phyloP scores from a whole-genome alignment of 2,113 vertebrate species.

The Cathartes aura region DNA sequence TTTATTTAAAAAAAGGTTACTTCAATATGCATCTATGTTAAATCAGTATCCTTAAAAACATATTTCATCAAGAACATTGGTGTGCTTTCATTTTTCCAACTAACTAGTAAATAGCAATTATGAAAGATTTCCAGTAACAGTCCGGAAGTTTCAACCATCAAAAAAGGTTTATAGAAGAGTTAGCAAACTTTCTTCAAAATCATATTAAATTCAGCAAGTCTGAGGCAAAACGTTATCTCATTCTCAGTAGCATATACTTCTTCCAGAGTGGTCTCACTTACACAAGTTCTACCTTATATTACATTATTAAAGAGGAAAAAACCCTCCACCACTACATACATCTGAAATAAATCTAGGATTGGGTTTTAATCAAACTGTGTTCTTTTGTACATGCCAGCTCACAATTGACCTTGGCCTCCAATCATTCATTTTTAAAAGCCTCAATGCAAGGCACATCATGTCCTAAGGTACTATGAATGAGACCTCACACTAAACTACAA shows the following conservation, averaged over 20 bases:
- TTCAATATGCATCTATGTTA: not conserved
- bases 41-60: not conserved
- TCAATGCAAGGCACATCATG: not conserved
- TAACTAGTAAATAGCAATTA: not conserved
- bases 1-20: not conserved
- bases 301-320: not conserved
- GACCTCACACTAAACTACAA: not conserved
- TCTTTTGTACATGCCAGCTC: not conserved
- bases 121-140: not conserved
- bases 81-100: not conserved
- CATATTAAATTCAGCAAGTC: not conserved
- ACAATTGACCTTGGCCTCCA: not conserved
- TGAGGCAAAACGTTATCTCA: not conserved
- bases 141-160: not conserved
- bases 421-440: not conserved
- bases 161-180: not conserved
- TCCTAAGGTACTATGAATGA: not conserved
- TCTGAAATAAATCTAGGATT: not conserved
- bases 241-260: not conserved
- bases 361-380: not conserved
- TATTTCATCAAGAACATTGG: not conserved
- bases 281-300: not conserved
- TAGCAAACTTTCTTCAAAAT: not conserved
- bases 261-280: not conserved
- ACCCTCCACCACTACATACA: rapidly evolving